These are phyloP conservation scores for Gallinago jamesoni DNA, from an alignment of 2,113 vertebrate species.

Conservation along the genomic window DNA sequence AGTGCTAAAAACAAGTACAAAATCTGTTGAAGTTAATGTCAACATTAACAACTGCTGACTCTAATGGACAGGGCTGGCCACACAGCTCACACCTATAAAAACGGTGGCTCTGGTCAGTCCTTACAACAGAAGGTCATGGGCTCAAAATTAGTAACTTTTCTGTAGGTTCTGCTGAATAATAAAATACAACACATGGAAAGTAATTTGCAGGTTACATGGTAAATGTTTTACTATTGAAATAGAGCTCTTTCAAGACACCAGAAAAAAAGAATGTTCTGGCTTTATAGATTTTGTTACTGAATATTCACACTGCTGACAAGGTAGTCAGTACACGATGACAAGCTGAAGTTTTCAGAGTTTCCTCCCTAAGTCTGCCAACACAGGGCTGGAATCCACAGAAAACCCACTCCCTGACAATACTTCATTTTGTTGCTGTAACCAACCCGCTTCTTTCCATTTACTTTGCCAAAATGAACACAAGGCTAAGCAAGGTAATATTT, in stretches of 20 bases:
- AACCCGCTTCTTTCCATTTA: neutral
- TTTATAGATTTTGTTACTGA: neutral
- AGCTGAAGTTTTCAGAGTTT: neutral
- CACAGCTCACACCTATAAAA: fast-evolving
- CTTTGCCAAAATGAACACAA: neutral
- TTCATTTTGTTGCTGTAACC: neutral
- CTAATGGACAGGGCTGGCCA: neutral
- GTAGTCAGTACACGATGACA: neutral
- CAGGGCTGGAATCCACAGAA: neutral
- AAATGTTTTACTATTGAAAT: neutral
- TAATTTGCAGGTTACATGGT: neutral
- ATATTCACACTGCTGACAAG: neutral
- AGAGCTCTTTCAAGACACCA: neutral
- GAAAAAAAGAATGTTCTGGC: neutral
- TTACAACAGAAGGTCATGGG: neutral
- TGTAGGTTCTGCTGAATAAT: neutral
- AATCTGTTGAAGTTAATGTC: neutral
- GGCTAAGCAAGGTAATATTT: neutral
- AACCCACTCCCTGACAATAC: neutral
- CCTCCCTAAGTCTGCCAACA: neutral
- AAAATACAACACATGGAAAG: neutral
- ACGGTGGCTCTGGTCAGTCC: neutral
- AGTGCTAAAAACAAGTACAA: neutral
- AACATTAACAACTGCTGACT: neutral
- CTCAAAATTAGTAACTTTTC: neutral